A percentile compares a stretch with the other conserved stretches of the same genome.
Conservation (phyloP, 2,797 vertebrate genomes). For the Chromis chromis region DNA sequence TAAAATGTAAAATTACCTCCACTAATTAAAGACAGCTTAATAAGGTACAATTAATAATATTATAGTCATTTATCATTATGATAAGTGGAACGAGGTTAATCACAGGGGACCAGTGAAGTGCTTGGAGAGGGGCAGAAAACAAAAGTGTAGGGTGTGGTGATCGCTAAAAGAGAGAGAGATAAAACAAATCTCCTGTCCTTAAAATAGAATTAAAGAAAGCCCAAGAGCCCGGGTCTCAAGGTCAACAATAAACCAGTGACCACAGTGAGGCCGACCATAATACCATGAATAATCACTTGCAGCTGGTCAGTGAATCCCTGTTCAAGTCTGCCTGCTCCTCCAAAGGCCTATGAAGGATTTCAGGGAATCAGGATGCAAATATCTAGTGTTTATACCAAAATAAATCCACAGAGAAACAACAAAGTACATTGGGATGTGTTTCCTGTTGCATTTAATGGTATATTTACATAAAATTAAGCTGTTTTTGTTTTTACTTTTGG, state of each 20-base stretch:
- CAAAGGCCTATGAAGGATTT: conserved; percentile 30
- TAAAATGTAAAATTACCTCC: too few relatives aligned
- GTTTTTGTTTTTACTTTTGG: too few relatives aligned
- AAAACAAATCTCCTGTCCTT: conserved; percentile 64
- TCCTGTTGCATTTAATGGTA: neutral
- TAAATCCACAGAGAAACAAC: conserved; percentile 1
- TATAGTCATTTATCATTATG: neutral
- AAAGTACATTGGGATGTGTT: neutral
- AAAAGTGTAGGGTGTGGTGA: conserved; percentile 17
- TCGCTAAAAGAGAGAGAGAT: conserved; percentile 38
- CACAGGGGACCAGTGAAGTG: neutral
- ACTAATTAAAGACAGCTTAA: too few relatives aligned
- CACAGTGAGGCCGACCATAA: conserved; percentile 38
- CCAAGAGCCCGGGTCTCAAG: conserved; percentile 53
- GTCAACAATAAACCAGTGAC: conserved; percentile 60
- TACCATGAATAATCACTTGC: conserved; percentile 58
- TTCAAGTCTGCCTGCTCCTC: conserved; percentile 36
- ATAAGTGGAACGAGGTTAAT: neutral
- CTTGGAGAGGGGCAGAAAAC: neutral
- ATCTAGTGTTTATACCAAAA: conserved; percentile 2
- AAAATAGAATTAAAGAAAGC: conserved; percentile 73
- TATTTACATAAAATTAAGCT: neutral
- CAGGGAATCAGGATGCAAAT: conserved; percentile 13
- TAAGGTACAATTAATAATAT: too few relatives aligned
- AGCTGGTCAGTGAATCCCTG: conserved; percentile 71